phyloP scores from a whole-genome alignment of 2,797 vertebrate species.

The Spatula clypeata region DNA sequence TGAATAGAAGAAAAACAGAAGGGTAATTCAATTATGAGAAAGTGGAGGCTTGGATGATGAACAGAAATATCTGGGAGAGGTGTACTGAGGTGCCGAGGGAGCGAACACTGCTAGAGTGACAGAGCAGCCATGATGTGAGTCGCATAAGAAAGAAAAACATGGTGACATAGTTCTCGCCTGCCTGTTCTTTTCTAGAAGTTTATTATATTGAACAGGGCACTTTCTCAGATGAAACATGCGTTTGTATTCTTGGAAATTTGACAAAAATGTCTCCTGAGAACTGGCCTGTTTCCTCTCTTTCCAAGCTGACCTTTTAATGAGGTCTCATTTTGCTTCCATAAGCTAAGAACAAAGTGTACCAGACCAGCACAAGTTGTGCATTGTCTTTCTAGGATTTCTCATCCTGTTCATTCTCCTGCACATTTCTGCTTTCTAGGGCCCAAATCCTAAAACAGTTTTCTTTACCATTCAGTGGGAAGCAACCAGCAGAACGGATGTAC shows the following conservation, averaged over 20 bases:
- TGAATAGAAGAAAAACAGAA: not conserved
- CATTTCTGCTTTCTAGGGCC: not conserved
- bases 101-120: not conserved
- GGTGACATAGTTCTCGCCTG: not conserved
- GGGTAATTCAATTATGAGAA: not conserved
- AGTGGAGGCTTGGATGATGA: not conserved
- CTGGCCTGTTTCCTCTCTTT: conserved; percentile 52
- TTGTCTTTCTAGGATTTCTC: conserved; percentile 64
- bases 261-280: conserved; percentile 69
- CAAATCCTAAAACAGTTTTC: not conserved
- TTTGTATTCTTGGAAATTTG: conserved; percentile 33
- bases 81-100: not conserved
- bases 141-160: not conserved
- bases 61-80: not conserved
- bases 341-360: conserved; percentile 26
- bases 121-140: not conserved
- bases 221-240: conserved; percentile 26
- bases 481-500: not conserved
- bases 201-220: not conserved
- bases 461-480: not conserved
- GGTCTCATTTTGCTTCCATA: conserved; percentile 40
- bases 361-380: not conserved
- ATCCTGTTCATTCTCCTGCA: not conserved
- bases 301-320: conserved; percentile 59
- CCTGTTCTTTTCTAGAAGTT: not conserved